Percentiles rank a stretch among this genome's conserved stretches.
phyloP scores from a whole-genome alignment of 2,797 vertebrate genomes.

The Sciaenops ocellatus region DNA sequence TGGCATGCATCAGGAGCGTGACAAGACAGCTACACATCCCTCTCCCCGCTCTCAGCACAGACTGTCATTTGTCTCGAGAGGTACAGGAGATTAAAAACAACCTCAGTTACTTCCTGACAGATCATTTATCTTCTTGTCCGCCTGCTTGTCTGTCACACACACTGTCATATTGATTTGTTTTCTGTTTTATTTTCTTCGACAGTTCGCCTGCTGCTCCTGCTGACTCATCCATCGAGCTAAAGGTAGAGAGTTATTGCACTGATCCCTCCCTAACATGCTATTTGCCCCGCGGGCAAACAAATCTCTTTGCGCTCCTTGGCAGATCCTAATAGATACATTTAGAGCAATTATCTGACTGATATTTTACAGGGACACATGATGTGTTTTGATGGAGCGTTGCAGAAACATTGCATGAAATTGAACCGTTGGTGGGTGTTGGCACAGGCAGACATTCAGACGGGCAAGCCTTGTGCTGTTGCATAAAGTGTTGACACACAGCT shows the following conservation, averaged over 20 bases:
- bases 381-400: constrained; percentile 67
- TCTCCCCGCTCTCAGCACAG: constrained; percentile 30
- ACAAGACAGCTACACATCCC: constrained; percentile 76
- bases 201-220: constrained; percentile 15
- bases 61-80: constrained; percentile 27
- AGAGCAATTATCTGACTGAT: constrained; percentile 66
- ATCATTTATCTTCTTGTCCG: constrained; percentile 37
- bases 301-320: constrained; percentile 57
- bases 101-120: constrained; percentile 40
- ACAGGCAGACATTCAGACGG: constrained; percentile 29
- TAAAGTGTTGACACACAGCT: constrained; percentile 68
- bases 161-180: constrained; percentile 46
- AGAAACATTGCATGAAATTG: constrained; percentile 54
- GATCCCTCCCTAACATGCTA: constrained; percentile 72
- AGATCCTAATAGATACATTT: constrained; percentile 70
- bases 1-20: constrained; percentile 74
- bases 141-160: constrained; percentile 40
- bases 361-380: constrained; percentile 48
- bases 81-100: constrained; percentile 15
- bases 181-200: constrained; percentile 3
- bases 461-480: constrained; percentile 70
- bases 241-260: constrained; percentile 48
- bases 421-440: constrained; percentile 72
- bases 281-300: constrained; percentile 70
- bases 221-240: constrained; percentile 65